Conservation (phyloP, 2,888 invertebrate genomes). For the Hypsopygia costalis region DNA sequence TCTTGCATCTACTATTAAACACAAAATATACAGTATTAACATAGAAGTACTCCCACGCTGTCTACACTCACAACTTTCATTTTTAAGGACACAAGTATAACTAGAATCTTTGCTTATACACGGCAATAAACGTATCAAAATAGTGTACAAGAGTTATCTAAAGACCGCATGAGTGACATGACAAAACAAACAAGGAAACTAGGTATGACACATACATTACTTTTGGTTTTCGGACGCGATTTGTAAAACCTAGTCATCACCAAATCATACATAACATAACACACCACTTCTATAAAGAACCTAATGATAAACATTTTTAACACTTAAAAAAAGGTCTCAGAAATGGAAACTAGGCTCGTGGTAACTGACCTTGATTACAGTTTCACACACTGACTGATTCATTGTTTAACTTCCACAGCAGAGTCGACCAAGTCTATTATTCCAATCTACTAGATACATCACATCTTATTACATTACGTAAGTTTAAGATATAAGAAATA, state of each 20-base stretch:
- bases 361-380: constrained; percentile 46
- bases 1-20: too few relatives aligned
- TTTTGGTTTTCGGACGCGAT: constrained; percentile 22
- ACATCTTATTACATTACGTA: neutral
- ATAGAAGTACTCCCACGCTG: too few relatives aligned
- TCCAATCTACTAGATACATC: neutral
- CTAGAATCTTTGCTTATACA: too few relatives aligned
- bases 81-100: too few relatives aligned
- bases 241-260: constrained; percentile 29
- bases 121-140: too few relatives aligned
- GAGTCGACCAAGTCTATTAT: too few relatives aligned
- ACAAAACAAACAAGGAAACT: constrained; percentile 1
- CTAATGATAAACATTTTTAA: constrained; percentile 38
- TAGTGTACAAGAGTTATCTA: too few relatives aligned
- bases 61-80: too few relatives aligned
- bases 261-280: constrained; percentile 46
- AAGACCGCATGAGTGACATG: too few relatives aligned
- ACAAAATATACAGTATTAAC: too few relatives aligned
- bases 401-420: constrained; percentile 2
- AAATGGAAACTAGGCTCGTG: constrained; percentile 29
- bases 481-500: neutral
- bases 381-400: constrained; percentile 3
- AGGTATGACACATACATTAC: constrained; percentile 28
- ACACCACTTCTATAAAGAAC: constrained; percentile 44
- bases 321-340: constrained; percentile 8